Percentiles rank a stretch among this genome's conserved stretches.
Evolutionary conservation across 2,797 vertebrate genomes (phyloP).

Genomic region (Ibycter americanus): DNA sequence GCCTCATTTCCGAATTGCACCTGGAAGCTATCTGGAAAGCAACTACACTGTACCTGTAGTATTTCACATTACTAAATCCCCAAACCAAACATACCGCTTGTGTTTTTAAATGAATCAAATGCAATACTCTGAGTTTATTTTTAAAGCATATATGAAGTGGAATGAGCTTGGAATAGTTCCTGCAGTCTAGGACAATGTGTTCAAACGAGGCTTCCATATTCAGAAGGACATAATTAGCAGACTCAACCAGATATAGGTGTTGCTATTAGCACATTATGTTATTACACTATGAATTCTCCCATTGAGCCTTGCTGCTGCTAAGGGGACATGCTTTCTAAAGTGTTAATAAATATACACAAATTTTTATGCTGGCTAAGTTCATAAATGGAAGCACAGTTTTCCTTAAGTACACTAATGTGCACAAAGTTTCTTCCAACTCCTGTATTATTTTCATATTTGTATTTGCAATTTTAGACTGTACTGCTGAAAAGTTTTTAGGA

Average conservation of each 20-base stretch:
- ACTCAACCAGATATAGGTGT: neutral
- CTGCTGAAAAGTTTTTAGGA: neutral
- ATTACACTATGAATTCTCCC: neutral
- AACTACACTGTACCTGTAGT: neutral
- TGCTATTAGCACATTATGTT: neutral
- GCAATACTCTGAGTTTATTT: constrained; percentile 1
- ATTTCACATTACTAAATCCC: neutral
- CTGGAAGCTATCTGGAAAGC: neutral
- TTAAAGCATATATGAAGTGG: neutral
- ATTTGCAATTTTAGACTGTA: neutral
- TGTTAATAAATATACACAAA: constrained; percentile 14
- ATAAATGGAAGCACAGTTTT: neutral
- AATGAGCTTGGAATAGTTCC: constrained; percentile 47
- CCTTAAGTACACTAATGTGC: neutral
- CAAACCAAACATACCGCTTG: neutral
- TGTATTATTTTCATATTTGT: neutral
- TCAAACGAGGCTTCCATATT: neutral
- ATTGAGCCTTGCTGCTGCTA: neutral
- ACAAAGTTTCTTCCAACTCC: neutral
- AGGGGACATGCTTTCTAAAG: neutral
- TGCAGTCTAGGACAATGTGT: neutral
- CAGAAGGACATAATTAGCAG: constrained; percentile 51
- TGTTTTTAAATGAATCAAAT: constrained; percentile 12
- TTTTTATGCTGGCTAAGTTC: constrained; percentile 23
- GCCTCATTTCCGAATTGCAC: neutral